Evolutionary conservation across 2,888 invertebrate species (phyloP), one percentile per base, ranked within the genome.

Genomic region (Caenorhabditis japonica): DNA sequence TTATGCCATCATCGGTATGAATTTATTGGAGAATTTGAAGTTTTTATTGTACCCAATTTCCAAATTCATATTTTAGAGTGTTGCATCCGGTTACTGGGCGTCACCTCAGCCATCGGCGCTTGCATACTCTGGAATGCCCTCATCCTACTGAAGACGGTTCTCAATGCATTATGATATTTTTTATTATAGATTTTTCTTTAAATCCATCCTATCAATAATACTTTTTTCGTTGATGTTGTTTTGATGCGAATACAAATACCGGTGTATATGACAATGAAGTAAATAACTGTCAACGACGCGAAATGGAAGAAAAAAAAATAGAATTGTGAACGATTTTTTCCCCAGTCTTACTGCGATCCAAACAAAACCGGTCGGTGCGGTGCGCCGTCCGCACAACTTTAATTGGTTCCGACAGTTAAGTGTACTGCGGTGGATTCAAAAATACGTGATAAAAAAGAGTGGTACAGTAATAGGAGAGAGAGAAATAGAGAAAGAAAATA

Each of bases 61-160:
- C n/a, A n/a, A n/a, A n/a, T n/a, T n/a, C n/a, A n/a, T n/a, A n/a
- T n/a, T 62, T 58, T 43, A 71, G 71, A 43, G 56, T n/a, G 30
- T 34, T 13, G 55, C 60, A 12, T 30, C 52, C 13, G 19, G 53
- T 3, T 72, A 72, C 17, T 72, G 72, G 72, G n/a, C 59, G 8
- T 41, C 58, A 21, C 51, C 62, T 17, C 72, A 64, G 41, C 19
- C 64, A 53, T 47, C 59, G 30, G 30, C 30, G 3, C 36, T 72
- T 3, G 15, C 64, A n/a, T 72, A 72, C 19, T n/a, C 70, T n/a
- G 72, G 72, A 60, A 72, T 72, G 72, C 64, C 72, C 33, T 52
- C 72, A 47, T 59, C 64, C 43, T 72, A 72, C 30, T 72, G 38
- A 59, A 69, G 41, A 60, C 53, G 69, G 59, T 60, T 59, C 25